Evolutionary conservation across 2,888 invertebrate species (phyloP).

Genomic region (Agriopis marginaria): DNA sequence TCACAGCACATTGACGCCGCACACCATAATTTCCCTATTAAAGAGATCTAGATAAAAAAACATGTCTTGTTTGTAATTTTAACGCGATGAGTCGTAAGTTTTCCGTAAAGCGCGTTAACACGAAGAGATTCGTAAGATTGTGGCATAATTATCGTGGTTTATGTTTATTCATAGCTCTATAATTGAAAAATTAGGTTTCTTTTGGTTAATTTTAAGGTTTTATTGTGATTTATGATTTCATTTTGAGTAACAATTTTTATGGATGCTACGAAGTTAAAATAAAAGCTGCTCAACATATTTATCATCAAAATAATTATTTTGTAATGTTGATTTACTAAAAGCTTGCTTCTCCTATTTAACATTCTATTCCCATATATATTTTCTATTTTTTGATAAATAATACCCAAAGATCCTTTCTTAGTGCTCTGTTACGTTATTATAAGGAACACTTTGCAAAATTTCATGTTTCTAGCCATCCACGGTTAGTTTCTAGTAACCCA

Average conservation of each 20-base stretch:
- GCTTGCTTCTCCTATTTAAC: too few relatives aligned
- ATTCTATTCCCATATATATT: too few relatives aligned
- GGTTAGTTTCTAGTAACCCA: too few relatives aligned
- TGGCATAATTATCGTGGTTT: constrained; percentile 11
- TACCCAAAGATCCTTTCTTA: too few relatives aligned
- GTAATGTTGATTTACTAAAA: too few relatives aligned
- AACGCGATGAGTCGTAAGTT: constrained; percentile 32
- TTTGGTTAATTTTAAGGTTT: constrained; percentile 1
- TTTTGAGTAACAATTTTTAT: not conserved
- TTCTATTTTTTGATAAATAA: too few relatives aligned
- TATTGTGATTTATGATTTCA: constrained; percentile 7
- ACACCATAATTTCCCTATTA: constrained; percentile 46
- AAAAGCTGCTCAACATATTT: not conserved
- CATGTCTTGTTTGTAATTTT: constrained; percentile 42
- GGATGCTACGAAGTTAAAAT: not conserved
- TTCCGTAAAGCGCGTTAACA: constrained; percentile 31
- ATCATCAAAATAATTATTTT: not conserved
- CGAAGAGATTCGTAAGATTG: constrained; percentile 9
- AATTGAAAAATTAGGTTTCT: constrained; percentile 16
- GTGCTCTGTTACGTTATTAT: too few relatives aligned
- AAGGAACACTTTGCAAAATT: too few relatives aligned
- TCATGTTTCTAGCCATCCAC: too few relatives aligned
- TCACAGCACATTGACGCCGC: constrained; percentile 46
- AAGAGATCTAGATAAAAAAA: constrained; percentile 40
- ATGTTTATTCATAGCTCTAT: constrained; percentile 23